Evolutionary conservation across 2,797 vertebrate genomes (phyloP), one percentile per base, ranked within the genome.

Genomic region (Varecia variegata): DNA sequence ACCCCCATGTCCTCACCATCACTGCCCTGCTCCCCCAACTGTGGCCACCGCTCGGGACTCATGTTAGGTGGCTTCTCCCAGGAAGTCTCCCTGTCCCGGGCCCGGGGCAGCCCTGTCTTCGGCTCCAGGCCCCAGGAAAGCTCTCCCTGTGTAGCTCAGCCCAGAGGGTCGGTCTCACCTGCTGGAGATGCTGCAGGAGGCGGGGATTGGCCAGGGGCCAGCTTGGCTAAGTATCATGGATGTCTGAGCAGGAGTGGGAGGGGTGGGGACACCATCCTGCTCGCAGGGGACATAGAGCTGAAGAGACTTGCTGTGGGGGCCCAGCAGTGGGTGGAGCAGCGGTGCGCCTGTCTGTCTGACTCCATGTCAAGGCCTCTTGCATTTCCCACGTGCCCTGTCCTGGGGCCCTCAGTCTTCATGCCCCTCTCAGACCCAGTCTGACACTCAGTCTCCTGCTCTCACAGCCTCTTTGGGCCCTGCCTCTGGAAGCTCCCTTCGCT

Each of bases 371-470:
- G 62, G 56, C 21, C 54, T 47, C 52, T 43, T 23, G n/a, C 14
- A 1, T 6, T 4, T 40, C 20, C 40, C n/a, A 0, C 0, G 11
- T 6, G 45, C 23, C 2, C 0, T 23, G 50, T 27, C 45, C 45
- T 1, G 65, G 52, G 65, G 30, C 9, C 23, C 15, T 54, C 43
- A 30, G 27, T 20, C 90, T 67, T n/a, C 32, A 62, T n/a, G 11
- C 1, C 15, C 21, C 52, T 77, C 43, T 15, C 45, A 58, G 76
- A 3, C 71, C 90, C 11, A 0, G 2, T 71, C 76, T 56, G 65
- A 70, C 0, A 60, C 89, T 40, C 23, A 3, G 7, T 27, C 71
- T 94, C 83, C 92, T 71, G 85, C 96, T 96, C 91, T 97, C 68
- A 60, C 7, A 14, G 79, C 43, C 60, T 71, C 62, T 45, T 14